Evolutionary conservation across 1,140 invertebrate genomes (phyloP), one percentile per base, ranked within the genome.

Genomic region (Trichonephila inaurata): DNA sequence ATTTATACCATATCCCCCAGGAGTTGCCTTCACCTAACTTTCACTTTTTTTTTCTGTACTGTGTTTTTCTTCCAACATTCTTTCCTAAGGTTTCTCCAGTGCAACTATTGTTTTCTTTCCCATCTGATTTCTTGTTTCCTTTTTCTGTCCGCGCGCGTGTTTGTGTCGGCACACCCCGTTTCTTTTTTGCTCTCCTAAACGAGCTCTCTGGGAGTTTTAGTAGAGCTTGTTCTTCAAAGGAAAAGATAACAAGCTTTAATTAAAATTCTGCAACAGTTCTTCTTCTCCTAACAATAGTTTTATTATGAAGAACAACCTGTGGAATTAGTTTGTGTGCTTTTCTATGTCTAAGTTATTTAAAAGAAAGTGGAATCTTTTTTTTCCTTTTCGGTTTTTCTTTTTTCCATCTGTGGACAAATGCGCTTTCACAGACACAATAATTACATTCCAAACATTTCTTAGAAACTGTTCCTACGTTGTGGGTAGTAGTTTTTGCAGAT

Each of bases 181-280:
- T 77, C 72, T 77, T 77, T 77, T 18, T 33, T 33, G 2, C 28
- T 28, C 44, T 24, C 33, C 24, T 87, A 61, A 87, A 87, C 61
- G 85, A 87, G 58, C 61, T 87, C 85, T 87, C 62, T 64, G 28
- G 51, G 72, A 77, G 61, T 10, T 77, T 77, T 77, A 77, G 72
- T 40, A 77, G 72, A 77, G 28, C 85, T 44, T 40, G n/a, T 33
- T 61, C 28, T 87, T 64, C 61, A 64, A 87, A 64, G 51, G 33
- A 58, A 83, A 62, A 64, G 85, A 87, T 87, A 87, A 87, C 85
- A 87, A 64, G 58, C 85, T 61, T 61, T 87, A 87, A 87, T 87
- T 87, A 64, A 83, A 83, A 87, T 87, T 87, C 85, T 64, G n/a
- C 28, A 40, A 87, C 58, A 58, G 61, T 28, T 87, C 51, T 87